Base-by-base conservation (phyloP, 2,888 invertebrate genomes). In the Chrysolina haemoptera region DNA sequence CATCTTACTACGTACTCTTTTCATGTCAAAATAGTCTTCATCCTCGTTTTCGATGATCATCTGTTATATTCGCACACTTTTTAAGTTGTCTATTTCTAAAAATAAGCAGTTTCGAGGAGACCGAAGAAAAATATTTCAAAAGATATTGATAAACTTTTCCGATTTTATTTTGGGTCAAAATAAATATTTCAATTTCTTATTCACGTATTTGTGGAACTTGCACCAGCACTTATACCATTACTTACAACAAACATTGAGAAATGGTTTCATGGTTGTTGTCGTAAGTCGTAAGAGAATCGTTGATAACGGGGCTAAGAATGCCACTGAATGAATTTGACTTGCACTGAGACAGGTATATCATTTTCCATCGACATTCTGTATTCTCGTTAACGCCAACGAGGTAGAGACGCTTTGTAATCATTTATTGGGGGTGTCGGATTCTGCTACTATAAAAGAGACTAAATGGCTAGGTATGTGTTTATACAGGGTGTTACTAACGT, bases 1-100 rank as follows among this genome's bases (percentile, higher is more conserved):
- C n/a, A n/a, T n/a, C n/a, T n/a, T n/a, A n/a, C n/a, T n/a, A n/a
- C n/a, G n/a, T n/a, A n/a, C n/a, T n/a, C n/a, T n/a, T 43, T 82
- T 82, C 50, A 83, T 79, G 62, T 83, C 83, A 55, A 78, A 79
- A 20, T 76, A 74, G 9, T 79, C 80, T 22, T 81, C 80, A 62
- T 69, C 22, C 40, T 66, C 68, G 43, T 73, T 41, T 2, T 55
- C 22, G 5, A 11, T 16, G n/a, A 59, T 20, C 14, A 8, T 4
- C 14, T 27, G 0, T 8, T 35, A 35, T 27, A 59, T n/a, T 59
- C 35, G 27, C 59, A 59, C 59, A 59, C 59, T 55, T 55, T 55
- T 55, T 3, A 1, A 59, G 16, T 59, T 59, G n/a, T 59, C 50
- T 50, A n/a, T 16, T n/a, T n/a, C n/a, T 18, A 50, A 18, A 4